Conservation (phyloP, 2,797 vertebrate genomes). For the Muraenolepis orangiensis region DNA sequence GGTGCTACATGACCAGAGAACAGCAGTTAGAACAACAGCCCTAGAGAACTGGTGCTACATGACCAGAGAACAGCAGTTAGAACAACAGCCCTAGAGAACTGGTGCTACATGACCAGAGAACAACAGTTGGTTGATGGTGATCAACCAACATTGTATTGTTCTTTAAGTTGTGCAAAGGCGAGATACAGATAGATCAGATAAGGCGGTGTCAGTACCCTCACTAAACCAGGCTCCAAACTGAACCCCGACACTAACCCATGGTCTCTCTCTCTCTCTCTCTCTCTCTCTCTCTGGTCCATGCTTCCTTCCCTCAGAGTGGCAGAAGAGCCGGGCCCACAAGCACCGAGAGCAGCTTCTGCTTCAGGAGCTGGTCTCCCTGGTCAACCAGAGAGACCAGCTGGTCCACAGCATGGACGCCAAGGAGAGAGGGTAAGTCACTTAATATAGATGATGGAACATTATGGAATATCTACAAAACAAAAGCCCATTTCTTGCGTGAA, state of each 20-base stretch:
- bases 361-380: slow-evolving; percentile 85
- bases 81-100: no score
- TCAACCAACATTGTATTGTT: no score
- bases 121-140: no score
- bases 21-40: no score
- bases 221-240: background rate
- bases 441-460: no score
- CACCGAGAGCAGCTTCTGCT: slow-evolving; percentile 83
- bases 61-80: no score
- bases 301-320: slow-evolving; percentile 70
- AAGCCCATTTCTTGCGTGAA: background rate
- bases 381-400: slow-evolving; percentile 86
- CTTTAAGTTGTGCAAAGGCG: background rate
- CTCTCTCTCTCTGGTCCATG: background rate
- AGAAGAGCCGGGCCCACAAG: slow-evolving; percentile 80
- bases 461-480: no score
- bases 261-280: background rate
- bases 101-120: no score
- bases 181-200: no score
- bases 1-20: no score
- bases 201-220: background rate
- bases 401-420: slow-evolving; percentile 84
- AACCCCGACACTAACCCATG: background rate
- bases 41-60: no score
- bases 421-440: slow-evolving; percentile 79